Base-by-base conservation (phyloP, 2,888 invertebrate genomes). In the Synanthedon myopaeformis region DNA sequence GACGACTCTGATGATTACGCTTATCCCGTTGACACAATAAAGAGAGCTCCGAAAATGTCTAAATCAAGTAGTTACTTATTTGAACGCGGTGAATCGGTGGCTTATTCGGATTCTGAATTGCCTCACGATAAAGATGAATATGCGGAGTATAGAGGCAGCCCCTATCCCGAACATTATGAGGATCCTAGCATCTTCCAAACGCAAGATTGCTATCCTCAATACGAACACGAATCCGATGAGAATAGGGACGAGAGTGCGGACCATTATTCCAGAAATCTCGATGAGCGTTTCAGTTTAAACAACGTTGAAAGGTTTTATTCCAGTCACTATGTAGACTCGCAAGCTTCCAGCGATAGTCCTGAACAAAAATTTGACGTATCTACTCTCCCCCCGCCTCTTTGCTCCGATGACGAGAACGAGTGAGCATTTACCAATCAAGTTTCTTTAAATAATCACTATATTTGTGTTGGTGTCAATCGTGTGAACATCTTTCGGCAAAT, bases 321-420 rank as follows among this genome's bases (percentile, higher is more conserved):
- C 74, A 77, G 90, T 80, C 73, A 87, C 63, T 74, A 90, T 70
- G 76, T 90, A 61, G 82, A 92, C 78, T 88, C 89, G 64, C 90
- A 93, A 72, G 89, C 92, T 66, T 79, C 90, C 63, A 88, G 90
- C 73, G 89, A 92, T 72, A 82, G 92, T 55, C 92, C 91, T n/a
- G 94, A 93, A 61, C 91, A 91, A 55, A 90, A 90, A 69, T 92
- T 94, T 69, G 93, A 94, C 67, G 91, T 94, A 17, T 90, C 92
- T 42, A 92, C 91, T 28, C 90, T 94, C 65, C 94, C 94, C n/a
- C 94, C 94, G 53, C 94, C 94, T 53, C 84, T 93, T 59, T 89
- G 94, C 66, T 90, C 91, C 54, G 93, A 94, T 63, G 92, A 93
- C 67, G 93, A 94, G 69, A 92, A 91, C 64, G 90, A 90, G 61